Evolutionary conservation across 2,113 vertebrate species (phyloP), one percentile per base, ranked within the genome.

Genomic region (Gila orcuttii): DNA sequence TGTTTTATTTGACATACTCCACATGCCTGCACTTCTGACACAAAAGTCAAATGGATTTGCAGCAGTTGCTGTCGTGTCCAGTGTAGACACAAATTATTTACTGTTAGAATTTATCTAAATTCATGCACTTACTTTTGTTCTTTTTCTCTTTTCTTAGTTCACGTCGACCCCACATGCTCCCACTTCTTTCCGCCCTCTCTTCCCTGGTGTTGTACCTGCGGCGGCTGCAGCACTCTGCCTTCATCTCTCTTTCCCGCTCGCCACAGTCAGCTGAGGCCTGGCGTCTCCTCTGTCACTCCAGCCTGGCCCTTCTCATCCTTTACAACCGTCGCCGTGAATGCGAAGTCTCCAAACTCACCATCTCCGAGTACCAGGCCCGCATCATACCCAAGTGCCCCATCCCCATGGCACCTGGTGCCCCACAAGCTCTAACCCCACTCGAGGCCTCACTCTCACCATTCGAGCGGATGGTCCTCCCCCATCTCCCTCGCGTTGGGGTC

Each of bases 301-400:
- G 94, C 90, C 92, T 96, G 74, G 94, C 94, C 4, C 91, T 95
- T 50, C 94, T 95, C 81, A 96, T 95, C 91, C 94, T 95, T 82
- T 96, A 94, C 91, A 96, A 96, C 88, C 94, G 95, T 25, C 93
- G 95, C 47, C 91, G 95, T 7, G 95, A 96, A 86, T 95, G 95
- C 8, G 95, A 96, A 90, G 94, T 94, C 55, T 94, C 95, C 64
- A 96, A 96, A 88, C 94, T 96, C 84, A 94, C 94, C 13, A 79
- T 95, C 84, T 91, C 92, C 69, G 95, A 95, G 90, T 96, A 96
- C 88, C 92, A 79, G 78, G 91, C 87, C 83, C 94, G 95, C 0
- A 21, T 82, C 50, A 87, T 91, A 17, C 82, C 88, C 11, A 93
- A 93, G 28, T 64, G 13, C 73, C 74, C 31, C 19, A 23, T 88